These are phyloP conservation scores for Craniophora ligustri DNA, from an alignment of 2,888 invertebrate species.

Conservation along the genomic window DNA sequence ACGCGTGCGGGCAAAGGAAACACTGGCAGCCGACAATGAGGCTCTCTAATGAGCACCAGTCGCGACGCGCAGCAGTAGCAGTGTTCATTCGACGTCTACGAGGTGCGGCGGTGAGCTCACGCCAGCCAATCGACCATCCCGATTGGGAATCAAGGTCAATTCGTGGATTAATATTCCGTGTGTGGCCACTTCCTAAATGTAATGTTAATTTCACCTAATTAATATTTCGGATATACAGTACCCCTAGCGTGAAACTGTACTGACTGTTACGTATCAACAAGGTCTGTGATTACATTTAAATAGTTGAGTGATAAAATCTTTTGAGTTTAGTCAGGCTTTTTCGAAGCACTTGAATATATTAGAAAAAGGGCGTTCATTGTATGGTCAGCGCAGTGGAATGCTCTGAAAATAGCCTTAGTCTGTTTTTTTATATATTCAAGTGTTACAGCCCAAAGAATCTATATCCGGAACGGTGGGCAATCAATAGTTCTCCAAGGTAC, in stretches of 20 bases:
- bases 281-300: slow-evolving; percentile 16
- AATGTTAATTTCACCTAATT: slow-evolving; percentile 79
- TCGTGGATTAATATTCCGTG: slow-evolving; percentile 80
- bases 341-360: slow-evolving; percentile 23
- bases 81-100: slow-evolving; percentile 60
- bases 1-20: slow-evolving; percentile 78
- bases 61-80: slow-evolving; percentile 62
- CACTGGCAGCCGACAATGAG: slow-evolving; percentile 74
- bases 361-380: slow-evolving; percentile 32
- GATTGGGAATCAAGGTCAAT: slow-evolving; percentile 86
- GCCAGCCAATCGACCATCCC: slow-evolving; percentile 78
- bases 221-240: slow-evolving; percentile 71
- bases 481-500: slow-evolving; percentile 67
- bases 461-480: slow-evolving; percentile 61
- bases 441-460: slow-evolving; percentile 61
- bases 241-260: slow-evolving; percentile 65
- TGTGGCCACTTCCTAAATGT: slow-evolving; percentile 76
- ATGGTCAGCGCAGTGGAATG: slow-evolving; percentile 28
- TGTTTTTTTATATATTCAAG: slow-evolving; percentile 50
- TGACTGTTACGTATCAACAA: slow-evolving; percentile 33
- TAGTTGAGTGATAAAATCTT: slow-evolving; percentile 12
- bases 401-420: slow-evolving; percentile 41
- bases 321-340: slow-evolving; percentile 6
- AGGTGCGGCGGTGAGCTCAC: slow-evolving; percentile 81
- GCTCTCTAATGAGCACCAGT: slow-evolving; percentile 66